These are phyloP conservation scores for Lithobates pipiens DNA, from an alignment of 2,797 vertebrate species.

Conservation along the genomic window DNA sequence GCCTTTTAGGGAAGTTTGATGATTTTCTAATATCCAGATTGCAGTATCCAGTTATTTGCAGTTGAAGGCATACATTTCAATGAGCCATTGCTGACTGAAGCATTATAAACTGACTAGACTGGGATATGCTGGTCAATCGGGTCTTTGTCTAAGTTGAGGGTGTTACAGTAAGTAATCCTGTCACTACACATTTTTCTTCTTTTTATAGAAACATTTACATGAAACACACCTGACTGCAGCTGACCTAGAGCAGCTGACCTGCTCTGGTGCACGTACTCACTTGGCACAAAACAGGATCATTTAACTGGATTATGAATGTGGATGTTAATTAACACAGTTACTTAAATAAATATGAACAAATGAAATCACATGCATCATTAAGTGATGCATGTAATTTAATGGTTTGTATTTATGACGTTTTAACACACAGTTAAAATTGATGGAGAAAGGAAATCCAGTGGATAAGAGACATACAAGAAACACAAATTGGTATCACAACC, in stretches of 20 bases:
- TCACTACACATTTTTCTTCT: neutral
- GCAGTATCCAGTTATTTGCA: neutral
- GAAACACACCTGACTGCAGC: slow-evolving; percentile 14
- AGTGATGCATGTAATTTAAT: too few species aligned
- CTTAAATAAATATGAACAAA: too few species aligned
- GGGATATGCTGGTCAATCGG: neutral
- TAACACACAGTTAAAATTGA: too few species aligned
- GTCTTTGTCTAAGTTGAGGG: slow-evolving; percentile 10
- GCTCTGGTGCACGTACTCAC: slow-evolving; percentile 18
- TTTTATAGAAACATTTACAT: slow-evolving; percentile 34
- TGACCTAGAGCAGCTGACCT: slow-evolving; percentile 6
- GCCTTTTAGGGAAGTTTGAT: neutral
- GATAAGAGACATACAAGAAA: too few species aligned
- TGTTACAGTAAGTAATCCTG: slow-evolving; percentile 1
- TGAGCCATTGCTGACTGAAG: slow-evolving; percentile 13
- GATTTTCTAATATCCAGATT: slow-evolving; percentile 1
- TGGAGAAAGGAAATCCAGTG: too few species aligned
- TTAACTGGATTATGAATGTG: neutral
- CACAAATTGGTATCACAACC: too few species aligned
- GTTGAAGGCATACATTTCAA: neutral
- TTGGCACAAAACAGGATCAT: neutral
- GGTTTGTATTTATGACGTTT: too few species aligned
- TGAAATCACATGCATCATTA: too few species aligned
- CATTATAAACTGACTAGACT: slow-evolving; percentile 6
- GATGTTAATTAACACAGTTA: too few species aligned